phyloP scores from a whole-genome alignment of 2,113 vertebrate species.

The Calidris pygmaea region DNA sequence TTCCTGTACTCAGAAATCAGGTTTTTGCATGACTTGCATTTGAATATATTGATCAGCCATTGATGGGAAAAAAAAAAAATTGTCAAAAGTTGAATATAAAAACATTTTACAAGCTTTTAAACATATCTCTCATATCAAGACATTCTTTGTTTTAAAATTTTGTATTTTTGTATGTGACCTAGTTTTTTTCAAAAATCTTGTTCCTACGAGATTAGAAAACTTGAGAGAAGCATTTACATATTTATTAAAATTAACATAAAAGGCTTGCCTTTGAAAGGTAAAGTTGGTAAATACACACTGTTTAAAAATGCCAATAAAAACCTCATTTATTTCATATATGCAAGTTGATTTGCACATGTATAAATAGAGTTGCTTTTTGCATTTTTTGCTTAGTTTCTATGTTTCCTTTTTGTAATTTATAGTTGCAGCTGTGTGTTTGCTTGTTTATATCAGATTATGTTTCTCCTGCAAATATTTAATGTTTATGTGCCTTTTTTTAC shows the following conservation, averaged over 20 bases:
- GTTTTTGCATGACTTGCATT: conserved; percentile 42
- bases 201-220: conserved; percentile 62
- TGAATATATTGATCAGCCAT: background rate
- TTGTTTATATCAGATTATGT: conserved; percentile 47
- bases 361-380: conserved; percentile 67
- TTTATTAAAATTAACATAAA: conserved; percentile 70
- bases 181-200: conserved; percentile 33
- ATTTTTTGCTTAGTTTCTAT: conserved; percentile 57
- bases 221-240: conserved; percentile 69
- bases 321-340: conserved; percentile 78
- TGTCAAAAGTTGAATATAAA: conserved; percentile 3
- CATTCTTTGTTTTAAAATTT: conserved; percentile 63
- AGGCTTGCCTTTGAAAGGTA: conserved; percentile 70
- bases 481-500: conserved; percentile 76
- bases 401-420: conserved; percentile 63
- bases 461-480: conserved; percentile 66
- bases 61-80: background rate
- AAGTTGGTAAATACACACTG: conserved; percentile 70
- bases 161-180: conserved; percentile 66
- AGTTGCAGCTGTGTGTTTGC: conserved; percentile 38
- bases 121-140: conserved; percentile 63
- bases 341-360: conserved; percentile 84
- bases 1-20: background rate
- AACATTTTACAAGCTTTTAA: conserved; percentile 45
- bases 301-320: conserved; percentile 78